Percentiles rank a stretch among this genome's conserved stretches.
Evolutionary conservation across 1,140 invertebrate species (phyloP).

Genomic region (Drosophila sturtevanti): DNA sequence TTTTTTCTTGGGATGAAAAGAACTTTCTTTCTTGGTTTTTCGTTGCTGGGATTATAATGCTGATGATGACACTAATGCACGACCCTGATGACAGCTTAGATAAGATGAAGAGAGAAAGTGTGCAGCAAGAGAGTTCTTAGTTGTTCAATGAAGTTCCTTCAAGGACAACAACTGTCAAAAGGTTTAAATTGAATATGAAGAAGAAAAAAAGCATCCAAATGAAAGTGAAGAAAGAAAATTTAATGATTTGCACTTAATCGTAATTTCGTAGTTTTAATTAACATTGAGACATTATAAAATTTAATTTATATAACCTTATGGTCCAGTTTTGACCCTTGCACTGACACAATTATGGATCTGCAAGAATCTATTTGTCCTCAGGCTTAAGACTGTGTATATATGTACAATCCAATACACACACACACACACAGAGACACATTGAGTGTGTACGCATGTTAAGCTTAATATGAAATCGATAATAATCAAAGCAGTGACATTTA

Average conservation of each 20-base stretch:
- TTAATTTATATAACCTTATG: background rate
- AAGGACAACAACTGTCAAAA: constrained; percentile 39
- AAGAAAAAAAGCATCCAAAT: background rate
- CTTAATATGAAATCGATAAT: constrained; percentile 74
- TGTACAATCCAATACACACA: background rate
- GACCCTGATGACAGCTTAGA: constrained; percentile 15
- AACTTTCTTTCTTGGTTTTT: background rate
- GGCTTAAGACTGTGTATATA: constrained; percentile 2
- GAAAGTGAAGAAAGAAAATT: background rate
- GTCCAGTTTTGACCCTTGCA: background rate
- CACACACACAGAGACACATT: background rate
- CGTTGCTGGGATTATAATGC: background rate
- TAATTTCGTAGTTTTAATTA: background rate
- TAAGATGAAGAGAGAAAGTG: constrained; percentile 21
- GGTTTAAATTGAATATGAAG: constrained; percentile 18
- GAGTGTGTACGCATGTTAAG: constrained; percentile 20
- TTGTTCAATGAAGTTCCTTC: constrained; percentile 10
- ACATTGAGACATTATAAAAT: background rate
- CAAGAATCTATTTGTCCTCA: constrained; percentile 20
- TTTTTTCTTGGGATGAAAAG: background rate
- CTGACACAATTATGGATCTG: background rate
- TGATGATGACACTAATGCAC: constrained; percentile 43
- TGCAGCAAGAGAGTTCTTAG: constrained; percentile 3
- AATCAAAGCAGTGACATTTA: constrained; percentile 57
- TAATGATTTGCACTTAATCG: background rate